Evolutionary conservation across 2,888 invertebrate species (phyloP), one percentile per base, ranked within the genome.

Genomic region (Metellina segmentata): DNA sequence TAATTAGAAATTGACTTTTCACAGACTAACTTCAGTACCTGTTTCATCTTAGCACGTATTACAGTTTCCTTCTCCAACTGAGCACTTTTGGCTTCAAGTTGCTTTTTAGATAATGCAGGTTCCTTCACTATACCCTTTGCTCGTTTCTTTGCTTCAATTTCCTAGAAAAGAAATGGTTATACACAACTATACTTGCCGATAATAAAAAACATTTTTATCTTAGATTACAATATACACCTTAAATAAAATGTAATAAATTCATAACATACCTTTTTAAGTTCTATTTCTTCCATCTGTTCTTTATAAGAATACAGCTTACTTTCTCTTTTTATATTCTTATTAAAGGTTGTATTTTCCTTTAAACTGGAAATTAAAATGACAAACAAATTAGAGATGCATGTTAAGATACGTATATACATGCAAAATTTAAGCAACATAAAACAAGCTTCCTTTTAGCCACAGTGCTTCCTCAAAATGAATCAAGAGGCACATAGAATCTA

Each of bases 251-350:
- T n/a, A 75, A 78, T 8, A 75, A 77, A 13, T 6, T 20, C 51
- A 75, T 8, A 74, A 16, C 85, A 53, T 90, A 93, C 95, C 94
- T 98, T 96, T n/a, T 98, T 96, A 86, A 99, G 95, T 94, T 99
- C 98, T 93, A 98, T 95, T 95, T 99, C 99, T 94, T 99, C 99
- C 94, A 98, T 96, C 95, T 99, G 99, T 93, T 99, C 99, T 94
- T 98, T 98, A 95, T 98, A 99, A 93, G 98, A 98, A 95, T 99
- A 99, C 1, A 97, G 98, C 95, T 99, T 99, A 95, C 98, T 99
- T 95, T 99, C 99, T 19, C 99, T 96, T 95, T 98, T 98, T 95
- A 99, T 96, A 94, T 99, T 98, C 92, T 94, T 94, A 6, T 92
- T 93, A 6, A 92, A 52, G 20, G 85, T 93, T 83, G 95, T 95